Conservation (phyloP, 37 sponge, comb jelly and placozoan species). For the Bolinopsis microptera region DNA sequence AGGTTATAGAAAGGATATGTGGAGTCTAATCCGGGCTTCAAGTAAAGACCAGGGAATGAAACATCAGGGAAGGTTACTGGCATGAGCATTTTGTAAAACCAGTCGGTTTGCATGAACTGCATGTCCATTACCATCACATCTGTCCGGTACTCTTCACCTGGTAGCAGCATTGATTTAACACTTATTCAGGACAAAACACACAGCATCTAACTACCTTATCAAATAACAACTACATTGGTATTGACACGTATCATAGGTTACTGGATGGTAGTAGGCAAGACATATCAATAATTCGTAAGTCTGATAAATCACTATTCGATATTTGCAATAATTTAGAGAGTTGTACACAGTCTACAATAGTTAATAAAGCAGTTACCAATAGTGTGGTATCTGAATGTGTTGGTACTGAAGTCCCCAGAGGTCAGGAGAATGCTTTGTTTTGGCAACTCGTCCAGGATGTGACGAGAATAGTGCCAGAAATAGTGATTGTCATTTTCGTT, state of each 20-base stretch:
- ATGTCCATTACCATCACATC: constrained; percentile 67
- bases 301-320: background rate
- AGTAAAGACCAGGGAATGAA: constrained; percentile 54
- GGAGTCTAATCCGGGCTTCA: constrained; percentile 19
- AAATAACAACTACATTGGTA: too few species aligned
- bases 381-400: constrained; percentile 63
- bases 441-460: constrained; percentile 38
- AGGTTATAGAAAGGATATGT: constrained; percentile 47
- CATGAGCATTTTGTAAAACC: constrained; percentile 55
- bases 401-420: constrained; percentile 61
- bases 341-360: too few species aligned
- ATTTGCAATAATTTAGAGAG: too few species aligned
- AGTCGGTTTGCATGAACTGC: constrained; percentile 65
- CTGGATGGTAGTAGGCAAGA: too few species aligned
- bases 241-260: too few species aligned
- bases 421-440: constrained; percentile 22
- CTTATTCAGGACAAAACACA: too few species aligned
- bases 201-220: too few species aligned
- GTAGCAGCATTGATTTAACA: too few species aligned
- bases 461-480: constrained; percentile 59
- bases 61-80: constrained; percentile 55
- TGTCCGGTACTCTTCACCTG: constrained; percentile 59
- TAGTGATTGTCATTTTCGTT: constrained; percentile 39
- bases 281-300: background rate
- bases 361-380: constrained; percentile 42